Base-by-base conservation (phyloP, 2,888 invertebrate species). In the Harpalus rufipes region DNA sequence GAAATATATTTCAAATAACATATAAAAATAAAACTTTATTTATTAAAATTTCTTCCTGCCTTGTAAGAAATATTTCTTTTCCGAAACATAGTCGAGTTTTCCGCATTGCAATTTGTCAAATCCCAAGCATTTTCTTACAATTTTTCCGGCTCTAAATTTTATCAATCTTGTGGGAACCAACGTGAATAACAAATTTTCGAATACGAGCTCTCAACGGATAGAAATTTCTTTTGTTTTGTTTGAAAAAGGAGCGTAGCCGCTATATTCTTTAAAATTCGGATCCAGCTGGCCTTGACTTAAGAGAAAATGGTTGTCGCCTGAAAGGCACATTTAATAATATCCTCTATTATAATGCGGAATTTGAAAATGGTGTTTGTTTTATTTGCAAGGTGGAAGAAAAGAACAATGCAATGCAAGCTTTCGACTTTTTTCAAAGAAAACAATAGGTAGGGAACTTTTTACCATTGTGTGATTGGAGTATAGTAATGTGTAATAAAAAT, bases 261-360 rank as follows among this genome's bases (percentile, higher is more conserved):
- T 8, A 51, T 51, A 51, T 51, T 51, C 44, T 51, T 51, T 51
- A 7, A 51, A 51, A 51, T 51, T 51, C 44, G 12, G 12, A 51
- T 51, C 44, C 44, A 51, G 44, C 12, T 12, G 44, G 8, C 44
- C 44, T 51, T 51, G 44, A 51, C 44, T 51, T 12, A 8, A 51
- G 87, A 85, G 85, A 81, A 87, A 85, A 84, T 85, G 86, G 86
- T 85, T 86, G 85, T 85, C 79, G 32, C 14, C 32, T 16, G 8
- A n/a, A 14, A 32, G 61, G 79, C 68, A 61, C 39, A 58, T 25
- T 59, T 61, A 59, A 79, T 68, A 68, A 68, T 68, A 68, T 68
- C 68, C 32, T 39, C 68, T 68, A 68, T 68, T 68, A 68, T 68
- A 39, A 63, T 25, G 12, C 32, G 68, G 68, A 68, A 68, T 68